Percentiles rank a stretch among this genome's conserved stretches.
Evolutionary conservation across 1,140 invertebrate species (phyloP).

Genomic region (Gryon sp.): DNA sequence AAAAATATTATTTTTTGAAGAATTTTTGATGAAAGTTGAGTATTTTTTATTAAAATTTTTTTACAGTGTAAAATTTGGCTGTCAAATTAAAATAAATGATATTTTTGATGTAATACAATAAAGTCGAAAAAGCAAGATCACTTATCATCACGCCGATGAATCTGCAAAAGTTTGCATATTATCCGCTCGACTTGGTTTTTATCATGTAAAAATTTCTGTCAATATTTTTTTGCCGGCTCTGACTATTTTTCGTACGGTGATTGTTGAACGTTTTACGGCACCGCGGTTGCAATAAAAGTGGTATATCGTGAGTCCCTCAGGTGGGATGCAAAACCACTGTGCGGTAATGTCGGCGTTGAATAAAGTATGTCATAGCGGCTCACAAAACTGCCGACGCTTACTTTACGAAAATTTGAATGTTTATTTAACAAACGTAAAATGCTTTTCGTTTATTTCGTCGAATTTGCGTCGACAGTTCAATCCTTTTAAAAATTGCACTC

Average conservation of each 20-base stretch:
- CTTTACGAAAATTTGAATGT: conserved; percentile 12
- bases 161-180: background rate
- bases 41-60: too few relatives aligned
- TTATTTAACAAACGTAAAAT: conserved; percentile 7
- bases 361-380: conserved; percentile 6
- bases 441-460: background rate
- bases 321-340: conserved; percentile 5
- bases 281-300: conserved; percentile 9
- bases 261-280: conserved; percentile 8
- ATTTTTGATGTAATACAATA: too few relatives aligned
- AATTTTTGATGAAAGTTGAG: too few relatives aligned
- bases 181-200: background rate
- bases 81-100: too few relatives aligned
- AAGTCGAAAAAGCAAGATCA: too few relatives aligned
- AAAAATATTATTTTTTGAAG: too few relatives aligned
- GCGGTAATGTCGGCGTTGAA: conserved; percentile 5
- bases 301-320: conserved; percentile 14
- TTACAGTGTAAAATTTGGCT: too few relatives aligned
- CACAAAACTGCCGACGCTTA: conserved; percentile 2
- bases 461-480: conserved; percentile 3
- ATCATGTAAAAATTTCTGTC: background rate
- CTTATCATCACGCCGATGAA: too few relatives aligned
- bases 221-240: conserved; percentile 5
- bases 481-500: background rate
- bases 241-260: conserved; percentile 2